Conservation (phyloP, 1,140 invertebrate genomes). For the Temnothorax longispinosus region DNA sequence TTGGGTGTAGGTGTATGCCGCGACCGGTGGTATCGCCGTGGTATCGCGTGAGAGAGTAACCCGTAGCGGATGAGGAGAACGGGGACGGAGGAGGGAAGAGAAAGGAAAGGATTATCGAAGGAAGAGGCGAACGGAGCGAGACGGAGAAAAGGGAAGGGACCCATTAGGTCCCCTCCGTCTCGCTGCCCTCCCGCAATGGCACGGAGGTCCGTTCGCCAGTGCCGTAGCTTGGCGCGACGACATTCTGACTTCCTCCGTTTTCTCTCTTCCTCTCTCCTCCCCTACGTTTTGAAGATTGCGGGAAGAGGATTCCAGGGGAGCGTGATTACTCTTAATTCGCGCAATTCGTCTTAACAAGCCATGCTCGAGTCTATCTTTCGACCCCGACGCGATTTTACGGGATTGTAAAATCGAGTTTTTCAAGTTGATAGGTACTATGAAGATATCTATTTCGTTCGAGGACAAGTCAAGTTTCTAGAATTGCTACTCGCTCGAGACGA, state of each 20-base stretch:
- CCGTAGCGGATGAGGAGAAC: constrained; percentile 45
- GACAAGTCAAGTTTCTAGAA: neutral
- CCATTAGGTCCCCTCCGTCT: constrained; percentile 70
- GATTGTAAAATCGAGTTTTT: neutral
- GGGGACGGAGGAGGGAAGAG: neutral
- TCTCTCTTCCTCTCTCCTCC: neutral
- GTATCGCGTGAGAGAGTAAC: constrained; percentile 79
- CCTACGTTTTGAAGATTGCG: constrained; percentile 8
- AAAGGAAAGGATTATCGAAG: constrained; percentile 41
- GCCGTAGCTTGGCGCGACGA: constrained; percentile 36
- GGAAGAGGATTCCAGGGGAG: neutral
- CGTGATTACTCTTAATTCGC: constrained; percentile 34
- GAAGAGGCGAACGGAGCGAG: constrained; percentile 36
- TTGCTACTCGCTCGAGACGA: no score
- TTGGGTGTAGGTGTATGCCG: constrained; percentile 69
- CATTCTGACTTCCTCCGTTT: neutral
- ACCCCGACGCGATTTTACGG: neutral
- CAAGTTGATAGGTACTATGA: neutral
- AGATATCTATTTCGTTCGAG: no score
- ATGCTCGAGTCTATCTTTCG: neutral
- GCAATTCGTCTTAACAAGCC: constrained; percentile 29
- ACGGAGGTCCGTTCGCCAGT: constrained; percentile 51
- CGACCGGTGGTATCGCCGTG: constrained; percentile 66
- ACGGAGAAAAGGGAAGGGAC: constrained; percentile 66
- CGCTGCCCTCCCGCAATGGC: constrained; percentile 54